Conservation (phyloP, 2,888 invertebrate genomes). For the Heliconius erato region DNA sequence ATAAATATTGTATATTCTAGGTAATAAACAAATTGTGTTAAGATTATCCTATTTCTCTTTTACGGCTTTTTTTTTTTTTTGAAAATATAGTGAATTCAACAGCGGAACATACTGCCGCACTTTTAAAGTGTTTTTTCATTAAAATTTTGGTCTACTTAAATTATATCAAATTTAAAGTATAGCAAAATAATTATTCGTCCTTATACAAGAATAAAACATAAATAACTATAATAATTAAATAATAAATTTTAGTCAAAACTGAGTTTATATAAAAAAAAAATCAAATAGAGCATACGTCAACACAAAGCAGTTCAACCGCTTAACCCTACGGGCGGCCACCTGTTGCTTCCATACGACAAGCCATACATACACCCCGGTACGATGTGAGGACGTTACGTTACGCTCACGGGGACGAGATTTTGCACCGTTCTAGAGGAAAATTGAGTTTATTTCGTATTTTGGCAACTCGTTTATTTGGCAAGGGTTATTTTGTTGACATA, state of each 20-base stretch:
- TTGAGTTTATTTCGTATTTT: conserved; percentile 72
- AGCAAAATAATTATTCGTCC: too few relatives aligned
- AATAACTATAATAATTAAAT: background rate
- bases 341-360: conserved; percentile 81
- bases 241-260: background rate
- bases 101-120: too few relatives aligned
- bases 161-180: too few relatives aligned
- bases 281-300: conserved; percentile 64
- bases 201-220: too few relatives aligned
- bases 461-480: conserved; percentile 72
- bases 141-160: too few relatives aligned
- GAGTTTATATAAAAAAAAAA: conserved; percentile 19
- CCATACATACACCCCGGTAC: conserved; percentile 65
- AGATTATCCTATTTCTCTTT: too few relatives aligned
- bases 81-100: too few relatives aligned
- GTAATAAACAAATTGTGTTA: background rate
- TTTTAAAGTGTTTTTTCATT: too few relatives aligned
- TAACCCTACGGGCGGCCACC: conserved; percentile 85
- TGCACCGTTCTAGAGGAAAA: conserved; percentile 69
- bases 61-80: too few relatives aligned
- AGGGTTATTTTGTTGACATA: conserved; percentile 60
- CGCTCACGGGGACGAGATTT: conserved; percentile 58
- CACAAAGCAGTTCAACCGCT: conserved; percentile 63
- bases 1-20: background rate
- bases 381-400: conserved; percentile 53